phyloP scores from a whole-genome alignment of 2,888 invertebrate genomes.

The Leucoma salicis region DNA sequence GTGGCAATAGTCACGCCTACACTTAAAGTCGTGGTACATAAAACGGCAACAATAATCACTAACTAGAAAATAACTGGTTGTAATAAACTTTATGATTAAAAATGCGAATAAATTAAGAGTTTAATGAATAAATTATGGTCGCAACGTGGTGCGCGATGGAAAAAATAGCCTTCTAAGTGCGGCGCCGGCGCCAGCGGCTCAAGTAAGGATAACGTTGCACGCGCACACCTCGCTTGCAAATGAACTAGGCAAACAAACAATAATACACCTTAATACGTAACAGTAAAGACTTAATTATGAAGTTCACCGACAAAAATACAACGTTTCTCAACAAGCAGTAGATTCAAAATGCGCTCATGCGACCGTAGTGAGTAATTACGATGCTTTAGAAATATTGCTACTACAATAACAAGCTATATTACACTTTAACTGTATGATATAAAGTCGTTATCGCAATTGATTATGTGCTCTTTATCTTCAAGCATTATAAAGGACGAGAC shows the following conservation, averaged over 20 bases:
- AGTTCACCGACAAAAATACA: constrained; percentile 35
- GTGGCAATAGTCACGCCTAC: constrained; percentile 32
- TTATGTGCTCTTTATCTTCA: constrained; percentile 45
- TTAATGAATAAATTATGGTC: constrained; percentile 78
- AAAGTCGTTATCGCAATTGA: constrained; percentile 53
- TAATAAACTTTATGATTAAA: constrained; percentile 56
- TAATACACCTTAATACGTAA: constrained; percentile 36
- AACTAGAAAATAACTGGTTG: constrained; percentile 61
- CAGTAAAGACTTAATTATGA: constrained; percentile 38
- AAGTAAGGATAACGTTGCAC: constrained; percentile 66
- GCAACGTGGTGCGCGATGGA: constrained; percentile 61
- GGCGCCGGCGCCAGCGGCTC: constrained; percentile 75
- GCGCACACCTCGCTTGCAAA: constrained; percentile 53
- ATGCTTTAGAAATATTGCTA: constrained; percentile 67
- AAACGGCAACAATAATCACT: constrained; percentile 58
- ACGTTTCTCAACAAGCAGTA: constrained; percentile 43
- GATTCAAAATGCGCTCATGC: constrained; percentile 75
- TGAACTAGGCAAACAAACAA: constrained; percentile 31
- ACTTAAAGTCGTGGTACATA: constrained; percentile 41
- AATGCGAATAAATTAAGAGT: constrained; percentile 67
- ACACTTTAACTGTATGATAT: constrained; percentile 56
- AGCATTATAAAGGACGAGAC: constrained; percentile 48
- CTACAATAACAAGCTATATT: constrained; percentile 58
- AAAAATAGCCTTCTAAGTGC: constrained; percentile 75
- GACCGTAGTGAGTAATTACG: constrained; percentile 78